These are phyloP conservation scores for Cheilosia vernalis DNA, from an alignment of 2,888 invertebrate genomes.

Conservation along the genomic window DNA sequence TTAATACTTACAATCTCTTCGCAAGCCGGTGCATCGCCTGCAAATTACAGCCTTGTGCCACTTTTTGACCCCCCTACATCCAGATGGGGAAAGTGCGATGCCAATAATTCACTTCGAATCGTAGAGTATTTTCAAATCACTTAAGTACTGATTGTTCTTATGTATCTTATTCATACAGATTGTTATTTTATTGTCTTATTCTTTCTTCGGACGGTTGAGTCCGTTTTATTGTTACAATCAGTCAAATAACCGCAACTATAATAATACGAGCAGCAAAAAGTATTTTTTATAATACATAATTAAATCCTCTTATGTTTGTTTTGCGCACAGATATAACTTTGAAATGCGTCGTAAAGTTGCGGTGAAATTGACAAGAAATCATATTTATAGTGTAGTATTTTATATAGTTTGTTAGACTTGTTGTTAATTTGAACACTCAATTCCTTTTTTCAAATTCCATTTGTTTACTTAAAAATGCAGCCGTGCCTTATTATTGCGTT, in stretches of 20 bases:
- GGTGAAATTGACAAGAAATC: background rate
- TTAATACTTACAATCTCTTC: slow-evolving; percentile 82
- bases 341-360: too few species aligned
- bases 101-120: background rate
- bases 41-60: slow-evolving; percentile 82
- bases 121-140: slow-evolving; percentile 3
- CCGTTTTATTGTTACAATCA: background rate
- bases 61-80: slow-evolving; percentile 78
- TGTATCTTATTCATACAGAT: background rate
- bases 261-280: too few species aligned
- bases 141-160: background rate
- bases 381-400: background rate
- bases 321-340: too few species aligned
- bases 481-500: background rate
- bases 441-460: slow-evolving; percentile 65
- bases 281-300: too few species aligned
- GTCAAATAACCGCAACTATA: background rate
- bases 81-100: slow-evolving; percentile 46
- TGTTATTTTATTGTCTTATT: slow-evolving; percentile 18
- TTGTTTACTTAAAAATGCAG: slow-evolving; percentile 3
- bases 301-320: too few species aligned
- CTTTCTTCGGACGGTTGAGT: background rate
- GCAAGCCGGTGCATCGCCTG: slow-evolving; percentile 84
- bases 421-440: slow-evolving; percentile 45
- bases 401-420: background rate